Conservation (phyloP, 2,888 invertebrate genomes). For the Zootermopsis nevadensis region DNA sequence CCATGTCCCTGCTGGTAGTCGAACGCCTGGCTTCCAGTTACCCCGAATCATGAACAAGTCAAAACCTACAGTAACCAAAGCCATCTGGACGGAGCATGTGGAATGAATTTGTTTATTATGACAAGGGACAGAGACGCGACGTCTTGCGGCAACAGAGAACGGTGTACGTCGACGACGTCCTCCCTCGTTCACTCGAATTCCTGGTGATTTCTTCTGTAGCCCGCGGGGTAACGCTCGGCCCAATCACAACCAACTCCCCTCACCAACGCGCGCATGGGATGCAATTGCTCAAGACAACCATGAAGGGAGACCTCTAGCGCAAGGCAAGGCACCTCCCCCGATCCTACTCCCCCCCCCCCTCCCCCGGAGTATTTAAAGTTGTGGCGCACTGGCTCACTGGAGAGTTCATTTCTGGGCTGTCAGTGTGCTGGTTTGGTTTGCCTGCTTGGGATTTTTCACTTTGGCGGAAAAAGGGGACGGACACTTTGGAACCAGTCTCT, state of each 20-base stretch:
- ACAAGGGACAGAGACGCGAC: not conserved
- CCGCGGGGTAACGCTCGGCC: not conserved
- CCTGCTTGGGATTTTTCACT: not conserved
- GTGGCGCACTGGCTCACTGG: not conserved
- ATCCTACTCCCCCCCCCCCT: not conserved
- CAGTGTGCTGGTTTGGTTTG: constrained; percentile 9
- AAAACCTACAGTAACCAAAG: no score
- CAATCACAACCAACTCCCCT: not conserved
- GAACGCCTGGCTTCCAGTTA: no score
- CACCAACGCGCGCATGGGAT: constrained; percentile 5
- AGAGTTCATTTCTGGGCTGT: constrained; percentile 13
- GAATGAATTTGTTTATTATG: no score
- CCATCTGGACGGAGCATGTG: no score
- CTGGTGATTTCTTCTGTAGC: not conserved
- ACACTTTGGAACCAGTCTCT: not conserved
- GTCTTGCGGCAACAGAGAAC: not conserved
- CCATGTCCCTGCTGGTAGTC: no score
- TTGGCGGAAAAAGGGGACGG: not conserved
- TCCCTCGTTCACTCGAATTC: not conserved
- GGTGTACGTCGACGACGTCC: not conserved
- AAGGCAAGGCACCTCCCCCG: not conserved
- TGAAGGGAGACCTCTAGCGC: not conserved
- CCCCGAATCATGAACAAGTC: no score
- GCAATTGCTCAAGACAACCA: constrained; percentile 10
- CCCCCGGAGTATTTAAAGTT: not conserved